Base-by-base conservation (phyloP, 2,113 vertebrate species). In the Cromileptes altivelis region DNA sequence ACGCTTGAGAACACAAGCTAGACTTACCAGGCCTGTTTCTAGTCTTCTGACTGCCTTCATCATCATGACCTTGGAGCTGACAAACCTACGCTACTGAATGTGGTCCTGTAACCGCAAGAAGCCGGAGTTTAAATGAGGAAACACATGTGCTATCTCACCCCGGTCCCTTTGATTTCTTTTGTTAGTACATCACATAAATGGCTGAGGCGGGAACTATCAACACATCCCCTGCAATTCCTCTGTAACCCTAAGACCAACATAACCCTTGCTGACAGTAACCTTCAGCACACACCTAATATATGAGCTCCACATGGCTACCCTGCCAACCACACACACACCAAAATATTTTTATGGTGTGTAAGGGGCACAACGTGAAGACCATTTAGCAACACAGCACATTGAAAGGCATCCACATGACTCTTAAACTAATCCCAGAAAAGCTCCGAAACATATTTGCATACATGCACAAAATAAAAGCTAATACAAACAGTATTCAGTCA, bases 221-320 rank as follows among this genome's bases (percentile, higher is more conserved):
- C 65, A 75, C 69, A 13, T 33, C 53, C n/a, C 45, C 4, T 42
- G 40, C 70, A 47, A 55, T 81, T 65, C 45, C 72, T 60, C 69
- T 71, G 47, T 82, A 64, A 56, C 64, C 27, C 10, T 37, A 42
- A 74, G 17, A 67, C 11, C 57, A 11, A 64, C 65, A 45, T 42
- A 64, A 79, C 61, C 75, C 79, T 63, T 65, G 82, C 74, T 82
- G 87, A 87, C 87, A 76, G 83, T 63, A 81, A 83, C 87, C 80
- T 82, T 91, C 75, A 84, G 17, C 70, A 63, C 55, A 82, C 33
- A 62, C n/a, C 68, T 61, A 60, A 70, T 55, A 68, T 52, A 87
- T 58, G 65, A 77, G 57, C 61, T 76, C 19, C 23, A 45, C 49
- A 27, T 55, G 53, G 71, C 65, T 72, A 33, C 30, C 23, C 42